Base-by-base conservation (phyloP, 2,113 vertebrate genomes). In the Cyanoliseus patagonus region DNA sequence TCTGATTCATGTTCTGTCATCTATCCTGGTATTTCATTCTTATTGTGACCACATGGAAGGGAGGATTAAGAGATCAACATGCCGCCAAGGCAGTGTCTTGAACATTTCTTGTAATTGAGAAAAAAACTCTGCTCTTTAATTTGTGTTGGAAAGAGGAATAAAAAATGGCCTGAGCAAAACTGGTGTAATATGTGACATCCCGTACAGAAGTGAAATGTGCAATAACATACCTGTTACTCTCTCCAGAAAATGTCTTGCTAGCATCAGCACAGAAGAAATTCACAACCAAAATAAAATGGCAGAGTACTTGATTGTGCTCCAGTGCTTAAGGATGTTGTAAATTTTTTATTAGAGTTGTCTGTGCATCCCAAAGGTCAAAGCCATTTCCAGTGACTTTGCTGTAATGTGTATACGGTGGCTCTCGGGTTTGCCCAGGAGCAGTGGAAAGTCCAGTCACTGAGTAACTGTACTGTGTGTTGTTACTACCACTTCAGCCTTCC, bases 331-430 rank as follows among this genome's bases (percentile, higher is more conserved):
- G 30, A 6, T 66, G 18, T 33, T 19, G 22, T 35, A 46, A 91
- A 4, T 51, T 37, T 91, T 66, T 82, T 72, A 33, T 61, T 31
- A 74, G 35, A 57, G 20, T 13, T 53, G 18, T 41, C 37, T 77
- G 13, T 67, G 30, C 25, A 35, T 35, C 35, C 30, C 17, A 79
- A 67, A 91, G 16, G n/a, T 49, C 46, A 47, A 88, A 77, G 41
- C 33, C 8, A 12, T 49, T 92, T 88, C 57, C n/a, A 81, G 47
- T 64, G 39, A 62, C 68, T 23, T 12, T 35, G 7, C 27, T 70
- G 57, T 9, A 0, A 0, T 53, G n/a, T 16, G 42, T 33, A 42
- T 59, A 33, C 3, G 1, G 30, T 13, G 5, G 37, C 7, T 61
- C 20, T 73, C 70, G 46, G 23, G 74, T 37, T 53, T 90, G 87